Evolutionary conservation across 2,888 invertebrate genomes (phyloP), one percentile per base, ranked within the genome.

Genomic region (Germaria angustata): DNA sequence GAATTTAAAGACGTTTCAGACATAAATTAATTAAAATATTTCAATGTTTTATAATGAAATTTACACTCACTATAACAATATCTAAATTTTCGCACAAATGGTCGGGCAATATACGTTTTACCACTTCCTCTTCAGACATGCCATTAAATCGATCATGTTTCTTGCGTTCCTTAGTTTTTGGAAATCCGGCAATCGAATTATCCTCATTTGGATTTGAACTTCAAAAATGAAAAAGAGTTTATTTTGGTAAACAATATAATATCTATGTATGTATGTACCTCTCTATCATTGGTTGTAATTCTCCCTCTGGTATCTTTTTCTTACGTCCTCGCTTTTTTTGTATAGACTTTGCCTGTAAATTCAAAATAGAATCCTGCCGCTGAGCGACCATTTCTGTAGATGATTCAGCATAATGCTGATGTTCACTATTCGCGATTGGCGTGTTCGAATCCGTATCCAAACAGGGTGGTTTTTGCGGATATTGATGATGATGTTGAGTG

Each of bases 101-200:
- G 93, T 99, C 99, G 81, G 99, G 98, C 90, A 99, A 94, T 86
- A 96, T 96, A 88, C 97, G 94, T 89, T 97, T 96, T 81, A 96
- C 95, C 57, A 99, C 98, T 93, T 99, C 98, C 91, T 98, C 98
- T 92, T 98, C 98, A 83, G 97, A 95, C 96, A 98, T 96, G 81
- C 98, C 97, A 93, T 98, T 97, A 92, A 98, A 98, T 84, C 97
- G 94, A 92, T 98, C 97, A 92, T 97, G 97, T 92, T 97, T 97
- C 92, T 97, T 97, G 88, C 97, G 93, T 92, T 97, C 97, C 92
- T 97, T 97, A 88, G 86, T 81, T 51, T 88, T 89, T 0, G 84
- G 36, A 20, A 86, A 22, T 4, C 76, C 79, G 41, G 85, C 71
- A 20, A 55, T 24, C 13, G 22, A 28, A 28, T 61, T 75, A 5